Percentiles rank a stretch among this genome's conserved stretches.
Conservation (phyloP, 2,113 vertebrate genomes). For the Sebastes fasciatus region DNA sequence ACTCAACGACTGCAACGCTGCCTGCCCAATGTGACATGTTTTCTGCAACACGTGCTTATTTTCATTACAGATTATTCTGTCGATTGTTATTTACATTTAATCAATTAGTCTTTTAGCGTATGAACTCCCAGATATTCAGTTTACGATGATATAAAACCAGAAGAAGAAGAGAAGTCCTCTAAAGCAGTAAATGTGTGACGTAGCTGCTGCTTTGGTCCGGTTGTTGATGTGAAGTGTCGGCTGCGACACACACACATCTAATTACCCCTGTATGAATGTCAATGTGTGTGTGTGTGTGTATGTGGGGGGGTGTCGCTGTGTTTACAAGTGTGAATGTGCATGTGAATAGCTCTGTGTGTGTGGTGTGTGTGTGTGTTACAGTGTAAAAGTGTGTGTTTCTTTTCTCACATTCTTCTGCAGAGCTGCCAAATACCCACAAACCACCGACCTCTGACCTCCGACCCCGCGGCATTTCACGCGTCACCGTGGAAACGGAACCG, state of each 20-base stretch:
- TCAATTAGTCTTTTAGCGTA: too few species aligned
- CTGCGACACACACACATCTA: conserved; percentile 40
- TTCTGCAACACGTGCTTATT: too few species aligned
- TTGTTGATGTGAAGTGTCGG: not conserved
- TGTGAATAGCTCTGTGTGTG: conserved; percentile 34
- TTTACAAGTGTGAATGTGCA: conserved; percentile 40
- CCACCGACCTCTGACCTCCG: conserved; percentile 38
- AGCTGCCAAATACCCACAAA: conserved; percentile 53
- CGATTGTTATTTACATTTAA: too few species aligned
- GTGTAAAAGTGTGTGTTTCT: conserved; percentile 21
- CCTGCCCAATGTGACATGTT: too few species aligned
- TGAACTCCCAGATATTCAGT: too few species aligned
- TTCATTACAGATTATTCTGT: too few species aligned
- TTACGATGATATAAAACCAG: too few species aligned
- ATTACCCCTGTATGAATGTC: conserved; percentile 29
- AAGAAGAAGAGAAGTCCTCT: too few species aligned
- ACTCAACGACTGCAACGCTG: too few species aligned
- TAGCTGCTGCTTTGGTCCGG: conserved; percentile 1
- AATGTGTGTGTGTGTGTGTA: conserved; percentile 22
- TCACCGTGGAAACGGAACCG: conserved; percentile 51
- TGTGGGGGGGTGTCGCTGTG: not conserved
- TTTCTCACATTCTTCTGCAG: conserved; percentile 48
- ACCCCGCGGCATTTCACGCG: conserved; percentile 50
- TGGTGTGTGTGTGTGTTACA: conserved; percentile 20
- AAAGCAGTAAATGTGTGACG: conserved; percentile 24